Percentiles rank a stretch among this genome's conserved stretches.
Evolutionary conservation across 2,888 invertebrate genomes (phyloP).

Genomic region (Eulithis testata): DNA sequence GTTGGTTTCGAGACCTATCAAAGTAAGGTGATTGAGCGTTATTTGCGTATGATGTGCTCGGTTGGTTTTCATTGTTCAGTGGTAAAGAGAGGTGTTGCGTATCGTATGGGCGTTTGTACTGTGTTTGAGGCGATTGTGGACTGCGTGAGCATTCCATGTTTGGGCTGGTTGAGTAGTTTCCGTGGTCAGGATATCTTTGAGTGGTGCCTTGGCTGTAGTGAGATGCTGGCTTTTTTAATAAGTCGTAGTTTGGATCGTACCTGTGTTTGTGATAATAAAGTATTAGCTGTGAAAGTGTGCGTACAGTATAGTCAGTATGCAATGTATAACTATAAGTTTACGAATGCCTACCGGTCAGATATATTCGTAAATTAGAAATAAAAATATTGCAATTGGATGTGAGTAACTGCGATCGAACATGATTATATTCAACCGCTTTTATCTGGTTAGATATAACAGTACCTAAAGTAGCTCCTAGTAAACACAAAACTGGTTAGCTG

Average conservation of each 20-base stretch:
- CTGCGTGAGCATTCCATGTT: conserved; percentile 83
- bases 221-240: conserved; percentile 82
- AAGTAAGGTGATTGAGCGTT: conserved; percentile 80
- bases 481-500: too few relatives aligned
- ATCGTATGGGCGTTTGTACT: conserved; percentile 75
- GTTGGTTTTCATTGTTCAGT: conserved; percentile 76
- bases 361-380: background rate
- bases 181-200: conserved; percentile 74
- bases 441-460: too few relatives aligned
- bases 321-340: background rate
- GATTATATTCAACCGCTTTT: too few relatives aligned
- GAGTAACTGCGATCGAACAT: too few relatives aligned
- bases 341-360: background rate
- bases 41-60: conserved; percentile 74
- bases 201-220: conserved; percentile 77
- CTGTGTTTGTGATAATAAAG: conserved; percentile 56
- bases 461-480: too few relatives aligned
- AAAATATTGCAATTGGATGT: background rate
- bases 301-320: conserved; percentile 15
- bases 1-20: conserved; percentile 74
- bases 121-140: conserved; percentile 71
- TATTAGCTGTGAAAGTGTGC: conserved; percentile 18
- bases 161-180: conserved; percentile 67
- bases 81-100: conserved; percentile 78
- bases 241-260: conserved; percentile 82